Evolutionary conservation across 2,888 invertebrate species (phyloP).

Genomic region (Scelioninae gen. 2): DNA sequence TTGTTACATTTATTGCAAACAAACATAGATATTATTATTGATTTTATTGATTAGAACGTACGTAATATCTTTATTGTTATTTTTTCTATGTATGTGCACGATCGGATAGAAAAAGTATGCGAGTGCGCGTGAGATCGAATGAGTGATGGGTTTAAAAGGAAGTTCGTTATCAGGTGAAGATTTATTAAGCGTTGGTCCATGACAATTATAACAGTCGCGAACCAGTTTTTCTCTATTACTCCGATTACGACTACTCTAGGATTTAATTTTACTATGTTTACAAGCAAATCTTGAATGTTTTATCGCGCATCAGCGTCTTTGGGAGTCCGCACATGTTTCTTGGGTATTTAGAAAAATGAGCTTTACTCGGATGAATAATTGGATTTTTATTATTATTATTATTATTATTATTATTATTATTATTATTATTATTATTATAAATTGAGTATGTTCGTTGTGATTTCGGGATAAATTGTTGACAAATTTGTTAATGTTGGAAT

Average conservation of each 20-base stretch:
- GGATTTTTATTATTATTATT: constrained; percentile 30
- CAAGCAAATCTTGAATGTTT: constrained; percentile 57
- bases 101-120: constrained; percentile 40
- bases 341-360: constrained; percentile 39
- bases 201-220: constrained; percentile 66
- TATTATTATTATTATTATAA: constrained; percentile 47
- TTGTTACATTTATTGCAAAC: constrained; percentile 73
- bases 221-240: constrained; percentile 52
- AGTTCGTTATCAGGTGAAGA: constrained; percentile 58
- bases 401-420: constrained; percentile 35
- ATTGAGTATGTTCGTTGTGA: constrained; percentile 44
- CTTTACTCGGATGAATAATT: constrained; percentile 37
- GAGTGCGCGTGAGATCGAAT: constrained; percentile 46
- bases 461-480: constrained; percentile 58
- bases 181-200: constrained; percentile 70
- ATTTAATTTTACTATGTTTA: constrained; percentile 60
- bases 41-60: constrained; percentile 72
- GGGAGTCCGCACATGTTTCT: constrained; percentile 50
- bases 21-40: constrained; percentile 72
- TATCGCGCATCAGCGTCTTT: constrained; percentile 45
- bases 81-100: constrained; percentile 67
- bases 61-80: constrained; percentile 72
- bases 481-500: constrained; percentile 55
- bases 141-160: constrained; percentile 51
- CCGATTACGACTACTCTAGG: constrained; percentile 59